phyloP scores from a whole-genome alignment of 1,140 invertebrate genomes.

The Orius insidiosus region DNA sequence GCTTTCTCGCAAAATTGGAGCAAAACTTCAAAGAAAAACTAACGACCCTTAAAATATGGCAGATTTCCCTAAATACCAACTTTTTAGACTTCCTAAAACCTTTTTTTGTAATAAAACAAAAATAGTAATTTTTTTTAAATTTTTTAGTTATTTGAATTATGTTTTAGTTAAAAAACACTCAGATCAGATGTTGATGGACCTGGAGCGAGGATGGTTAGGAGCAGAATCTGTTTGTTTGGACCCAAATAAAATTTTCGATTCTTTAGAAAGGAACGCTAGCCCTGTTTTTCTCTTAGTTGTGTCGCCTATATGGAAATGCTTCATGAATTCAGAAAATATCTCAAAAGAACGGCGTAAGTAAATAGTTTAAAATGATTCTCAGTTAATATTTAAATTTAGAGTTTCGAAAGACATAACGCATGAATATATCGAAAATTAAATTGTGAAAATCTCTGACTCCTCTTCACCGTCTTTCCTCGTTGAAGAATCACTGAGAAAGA shows the following conservation, averaged over 20 bases:
- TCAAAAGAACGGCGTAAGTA: constrained; percentile 10
- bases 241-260: constrained; percentile 2
- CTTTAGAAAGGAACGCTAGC: constrained; percentile 1
- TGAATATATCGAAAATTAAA: no score
- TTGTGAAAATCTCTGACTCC: no score
- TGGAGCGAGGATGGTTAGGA: constrained; percentile 7
- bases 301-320: constrained; percentile 13
- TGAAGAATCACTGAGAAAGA: not conserved
- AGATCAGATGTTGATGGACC: not conserved
- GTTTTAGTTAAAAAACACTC: constrained; percentile 12
- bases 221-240: not conserved
- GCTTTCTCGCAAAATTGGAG: no score
- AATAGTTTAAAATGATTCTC: no score
- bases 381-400: not conserved
- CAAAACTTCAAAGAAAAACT: no score
- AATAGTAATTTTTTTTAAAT: not conserved
- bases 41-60: no score
- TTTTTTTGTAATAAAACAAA: no score
- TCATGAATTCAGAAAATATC: constrained; percentile 4
- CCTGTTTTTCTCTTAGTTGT: constrained; percentile 2
- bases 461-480: no score
- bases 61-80: no score
- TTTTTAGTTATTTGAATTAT: not conserved
- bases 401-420: no score
- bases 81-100: no score